Percentiles rank a stretch among this genome's conserved stretches.
These are phyloP conservation scores for Arvicanthis niloticus DNA, from an alignment of 2,113 vertebrate genomes.

Conservation along the genomic window DNA sequence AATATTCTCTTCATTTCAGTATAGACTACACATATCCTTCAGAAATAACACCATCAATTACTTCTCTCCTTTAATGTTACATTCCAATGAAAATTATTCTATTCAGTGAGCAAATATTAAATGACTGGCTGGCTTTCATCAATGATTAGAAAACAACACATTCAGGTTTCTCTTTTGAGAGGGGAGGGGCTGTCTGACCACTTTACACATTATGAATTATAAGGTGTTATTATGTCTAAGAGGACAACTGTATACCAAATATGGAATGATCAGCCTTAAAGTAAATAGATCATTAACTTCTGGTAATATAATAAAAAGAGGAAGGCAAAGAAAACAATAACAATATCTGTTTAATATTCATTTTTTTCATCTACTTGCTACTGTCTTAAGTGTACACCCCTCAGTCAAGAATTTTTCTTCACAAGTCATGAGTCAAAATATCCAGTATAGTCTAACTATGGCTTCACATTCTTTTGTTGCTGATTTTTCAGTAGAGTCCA, in stretches of 20 bases:
- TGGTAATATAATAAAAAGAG: conserved; percentile 53
- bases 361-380: conserved; percentile 65
- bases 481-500: not conserved
- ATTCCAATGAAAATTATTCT: not conserved
- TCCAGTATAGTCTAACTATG: not conserved
- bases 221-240: conserved; percentile 36
- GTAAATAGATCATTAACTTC: conserved; percentile 76
- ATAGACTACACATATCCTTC: not conserved
- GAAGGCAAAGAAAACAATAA: conserved; percentile 66
- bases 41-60: not conserved
- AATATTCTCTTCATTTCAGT: not conserved
- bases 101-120: conserved; percentile 53
- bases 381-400: conserved; percentile 31
- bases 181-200: not conserved
- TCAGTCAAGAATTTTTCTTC: not conserved
- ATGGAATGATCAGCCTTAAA: conserved; percentile 71
- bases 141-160: conserved; percentile 59
- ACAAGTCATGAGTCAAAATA: not conserved
- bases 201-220: conserved; percentile 66
- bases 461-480: not conserved
- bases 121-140: conserved; percentile 19
- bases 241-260: conserved; percentile 68
- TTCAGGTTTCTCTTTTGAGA: not conserved
- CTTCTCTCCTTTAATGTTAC: conserved; percentile 41
- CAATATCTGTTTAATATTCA: conserved; percentile 68